Evolutionary conservation across 2,888 invertebrate species (phyloP).

Genomic region (Diarsia brunnea): DNA sequence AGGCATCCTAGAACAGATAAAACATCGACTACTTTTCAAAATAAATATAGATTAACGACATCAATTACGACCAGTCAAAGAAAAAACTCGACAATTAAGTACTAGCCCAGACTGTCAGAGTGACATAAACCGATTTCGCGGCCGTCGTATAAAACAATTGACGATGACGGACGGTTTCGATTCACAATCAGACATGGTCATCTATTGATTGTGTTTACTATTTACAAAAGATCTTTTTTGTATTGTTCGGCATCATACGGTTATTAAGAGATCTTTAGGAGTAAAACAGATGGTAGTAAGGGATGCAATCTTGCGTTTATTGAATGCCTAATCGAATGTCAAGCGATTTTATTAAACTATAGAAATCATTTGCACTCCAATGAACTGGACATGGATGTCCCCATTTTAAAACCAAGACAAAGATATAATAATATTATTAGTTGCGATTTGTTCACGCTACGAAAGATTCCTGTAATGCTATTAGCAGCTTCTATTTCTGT

Average conservation of each 20-base stretch:
- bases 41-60: not conserved
- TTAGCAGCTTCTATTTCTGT: not conserved
- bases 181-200: conserved; percentile 70
- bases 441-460: not conserved
- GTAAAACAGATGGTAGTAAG: not conserved
- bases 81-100: not conserved
- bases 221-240: conserved; percentile 50
- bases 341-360: not conserved
- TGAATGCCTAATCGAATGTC: not conserved
- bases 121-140: conserved; percentile 66
- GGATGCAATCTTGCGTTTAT: not conserved
- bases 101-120: conserved; percentile 26
- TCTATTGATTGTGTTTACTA: conserved; percentile 43
- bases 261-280: conserved; percentile 3
- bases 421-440: not conserved
- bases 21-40: not conserved
- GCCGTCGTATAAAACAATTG: conserved; percentile 65
- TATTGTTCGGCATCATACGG: conserved; percentile 16
- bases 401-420: not conserved
- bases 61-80: not conserved
- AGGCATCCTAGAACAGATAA: too few species aligned
- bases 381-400: not conserved
- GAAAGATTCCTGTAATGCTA: not conserved
- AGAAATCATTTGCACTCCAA: not conserved
- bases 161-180: conserved; percentile 65